phyloP scores from a whole-genome alignment of 2,888 invertebrate genomes.

The Cremastinae sp. region DNA sequence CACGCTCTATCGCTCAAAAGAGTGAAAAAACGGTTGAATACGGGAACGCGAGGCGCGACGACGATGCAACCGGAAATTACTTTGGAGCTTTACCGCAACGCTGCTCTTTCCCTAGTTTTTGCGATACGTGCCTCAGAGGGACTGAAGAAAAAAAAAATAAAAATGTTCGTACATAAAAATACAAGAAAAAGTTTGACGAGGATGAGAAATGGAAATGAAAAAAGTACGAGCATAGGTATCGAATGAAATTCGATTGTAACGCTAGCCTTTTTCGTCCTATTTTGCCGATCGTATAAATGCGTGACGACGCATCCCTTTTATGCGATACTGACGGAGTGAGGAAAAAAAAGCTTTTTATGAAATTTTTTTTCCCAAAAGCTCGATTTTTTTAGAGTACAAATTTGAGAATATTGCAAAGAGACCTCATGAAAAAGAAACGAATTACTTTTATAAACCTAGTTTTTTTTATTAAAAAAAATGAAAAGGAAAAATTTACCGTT shows the following conservation, averaged over 20 bases:
- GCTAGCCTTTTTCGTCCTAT: not conserved
- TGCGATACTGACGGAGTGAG: not conserved
- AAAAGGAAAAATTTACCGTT: too few species aligned
- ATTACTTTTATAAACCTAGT: too few species aligned
- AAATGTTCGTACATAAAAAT: not conserved
- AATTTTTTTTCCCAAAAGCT: too few species aligned
- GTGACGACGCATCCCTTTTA: constrained; percentile 20
- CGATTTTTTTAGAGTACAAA: too few species aligned
- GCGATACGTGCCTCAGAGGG: not conserved
- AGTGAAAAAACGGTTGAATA: constrained; percentile 42
- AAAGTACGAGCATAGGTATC: constrained; percentile 19
- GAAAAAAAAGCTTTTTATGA: too few species aligned
- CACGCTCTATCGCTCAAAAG: constrained; percentile 8
- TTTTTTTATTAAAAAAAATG: too few species aligned
- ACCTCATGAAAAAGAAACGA: too few species aligned
- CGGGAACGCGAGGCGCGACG: constrained; percentile 7
- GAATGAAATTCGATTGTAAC: constrained; percentile 45
- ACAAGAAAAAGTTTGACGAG: not conserved
- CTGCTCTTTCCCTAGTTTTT: constrained; percentile 27
- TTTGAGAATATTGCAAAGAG: too few species aligned
- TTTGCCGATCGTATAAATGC: constrained; percentile 44
- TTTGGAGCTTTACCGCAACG: constrained; percentile 51
- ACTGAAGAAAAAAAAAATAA: constrained; percentile 27
- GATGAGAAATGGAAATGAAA: constrained; percentile 2
- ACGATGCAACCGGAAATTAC: constrained; percentile 56